Evolutionary conservation across 2,888 invertebrate genomes (phyloP).

Genomic region (Chalcosyrphus nemorum): DNA sequence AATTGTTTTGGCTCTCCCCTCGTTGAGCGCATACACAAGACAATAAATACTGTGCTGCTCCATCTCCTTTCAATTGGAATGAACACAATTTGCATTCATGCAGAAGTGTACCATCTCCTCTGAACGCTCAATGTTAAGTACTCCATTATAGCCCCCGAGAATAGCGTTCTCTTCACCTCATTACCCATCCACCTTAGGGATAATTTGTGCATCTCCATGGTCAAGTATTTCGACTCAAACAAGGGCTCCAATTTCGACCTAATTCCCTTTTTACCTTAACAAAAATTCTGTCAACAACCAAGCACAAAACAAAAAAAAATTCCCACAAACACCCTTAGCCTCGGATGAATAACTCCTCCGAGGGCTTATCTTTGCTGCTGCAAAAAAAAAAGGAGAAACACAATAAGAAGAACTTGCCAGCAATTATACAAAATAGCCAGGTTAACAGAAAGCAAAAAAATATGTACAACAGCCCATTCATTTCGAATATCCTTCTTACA

Average conservation of each 20-base stretch:
- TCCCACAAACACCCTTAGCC: constrained; percentile 23
- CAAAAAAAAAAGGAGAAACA: not conserved
- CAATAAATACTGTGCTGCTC: not conserved
- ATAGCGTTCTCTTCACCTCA: constrained; percentile 60
- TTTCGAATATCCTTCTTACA: constrained; percentile 24
- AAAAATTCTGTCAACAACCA: constrained; percentile 3
- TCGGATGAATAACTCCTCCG: constrained; percentile 23
- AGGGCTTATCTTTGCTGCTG: constrained; percentile 18
- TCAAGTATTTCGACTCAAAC: constrained; percentile 44
- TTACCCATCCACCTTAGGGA: constrained; percentile 56
- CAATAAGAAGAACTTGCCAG: constrained; percentile 19
- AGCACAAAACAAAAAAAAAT: not conserved
- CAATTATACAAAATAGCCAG: constrained; percentile 52
- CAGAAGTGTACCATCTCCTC: constrained; percentile 42
- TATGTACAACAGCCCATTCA: constrained; percentile 17
- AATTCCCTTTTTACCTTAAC: not conserved
- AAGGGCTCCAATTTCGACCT: constrained; percentile 43
- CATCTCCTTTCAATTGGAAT: constrained; percentile 23
- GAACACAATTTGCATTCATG: constrained; percentile 46
- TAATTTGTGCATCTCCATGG: constrained; percentile 65
- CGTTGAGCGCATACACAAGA: not conserved
- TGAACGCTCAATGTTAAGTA: constrained; percentile 54
- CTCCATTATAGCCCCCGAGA: constrained; percentile 38
- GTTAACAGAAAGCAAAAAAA: constrained; percentile 32
- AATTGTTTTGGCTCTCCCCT: constrained; percentile 1